Evolutionary conservation across 2,113 vertebrate genomes (phyloP).

Genomic region (Parotia lawesii): DNA sequence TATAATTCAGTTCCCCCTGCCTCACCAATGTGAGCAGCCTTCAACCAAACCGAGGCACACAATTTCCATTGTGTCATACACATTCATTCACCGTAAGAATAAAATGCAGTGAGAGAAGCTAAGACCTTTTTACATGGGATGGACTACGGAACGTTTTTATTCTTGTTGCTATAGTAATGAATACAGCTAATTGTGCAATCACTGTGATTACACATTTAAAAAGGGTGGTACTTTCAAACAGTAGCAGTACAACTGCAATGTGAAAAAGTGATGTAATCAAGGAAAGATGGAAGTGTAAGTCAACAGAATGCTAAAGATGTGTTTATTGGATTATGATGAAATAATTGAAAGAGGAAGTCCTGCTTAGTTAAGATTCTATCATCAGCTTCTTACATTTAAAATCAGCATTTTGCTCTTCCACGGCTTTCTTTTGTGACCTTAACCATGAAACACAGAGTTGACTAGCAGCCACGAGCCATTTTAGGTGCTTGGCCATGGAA

Average conservation of each 20-base stretch:
- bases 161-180: conserved; percentile 25
- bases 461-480: neutral
- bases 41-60: neutral
- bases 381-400: neutral
- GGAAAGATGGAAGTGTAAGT: neutral
- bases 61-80: neutral
- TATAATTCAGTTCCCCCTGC: neutral
- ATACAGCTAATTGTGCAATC: neutral
- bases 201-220: neutral
- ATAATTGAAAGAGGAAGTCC: neutral
- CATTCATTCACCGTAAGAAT: neutral
- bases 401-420: neutral
- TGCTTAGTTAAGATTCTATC: neutral
- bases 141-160: neutral
- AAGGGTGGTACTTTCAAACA: neutral
- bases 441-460: neutral
- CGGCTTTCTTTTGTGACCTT: neutral
- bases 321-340: neutral
- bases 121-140: neutral
- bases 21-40: neutral
- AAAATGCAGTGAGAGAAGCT: neutral
- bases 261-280: neutral
- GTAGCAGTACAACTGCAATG: neutral
- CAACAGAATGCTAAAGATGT: neutral
- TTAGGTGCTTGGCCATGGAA: neutral